Conservation (phyloP, 2,888 invertebrate species). For the Autographa gamma region DNA sequence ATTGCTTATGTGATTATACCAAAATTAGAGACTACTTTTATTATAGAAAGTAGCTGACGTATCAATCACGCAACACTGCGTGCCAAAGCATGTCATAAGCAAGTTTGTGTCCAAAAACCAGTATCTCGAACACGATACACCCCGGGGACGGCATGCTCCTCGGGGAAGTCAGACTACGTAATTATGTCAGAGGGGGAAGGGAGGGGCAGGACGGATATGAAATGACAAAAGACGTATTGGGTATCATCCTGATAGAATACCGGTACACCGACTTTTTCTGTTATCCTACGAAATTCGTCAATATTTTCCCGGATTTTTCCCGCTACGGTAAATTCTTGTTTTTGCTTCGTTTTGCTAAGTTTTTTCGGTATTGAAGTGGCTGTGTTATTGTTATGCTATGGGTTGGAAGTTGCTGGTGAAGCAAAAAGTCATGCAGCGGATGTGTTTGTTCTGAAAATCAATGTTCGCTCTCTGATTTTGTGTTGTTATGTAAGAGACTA, state of each 20-base stretch:
- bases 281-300: constrained; percentile 54
- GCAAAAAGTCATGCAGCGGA: constrained; percentile 26
- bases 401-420: constrained; percentile 21
- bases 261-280: constrained; percentile 47
- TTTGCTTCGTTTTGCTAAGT: constrained; percentile 43
- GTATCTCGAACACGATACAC: constrained; percentile 40
- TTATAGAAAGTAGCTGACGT: too few relatives aligned
- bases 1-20: too few relatives aligned
- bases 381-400: constrained; percentile 24
- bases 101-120: constrained; percentile 49
- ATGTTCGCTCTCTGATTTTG: neutral
- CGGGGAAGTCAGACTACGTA: constrained; percentile 65
- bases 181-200: constrained; percentile 70
- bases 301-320: constrained; percentile 53
- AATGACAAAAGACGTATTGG: constrained; percentile 79
- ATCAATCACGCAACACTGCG: constrained; percentile 24
- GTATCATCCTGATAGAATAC: constrained; percentile 65
- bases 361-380: constrained; percentile 34
- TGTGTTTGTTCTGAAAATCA: constrained; percentile 2
- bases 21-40: too few relatives aligned
- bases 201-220: constrained; percentile 69
- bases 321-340: constrained; percentile 54
- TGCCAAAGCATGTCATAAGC: constrained; percentile 52
- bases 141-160: constrained; percentile 33
- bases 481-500: neutral